Percentiles rank a stretch among this genome's conserved stretches.
These are phyloP conservation scores for Indri indri DNA, from an alignment of 2,113 vertebrate species.

Conservation along the genomic window DNA sequence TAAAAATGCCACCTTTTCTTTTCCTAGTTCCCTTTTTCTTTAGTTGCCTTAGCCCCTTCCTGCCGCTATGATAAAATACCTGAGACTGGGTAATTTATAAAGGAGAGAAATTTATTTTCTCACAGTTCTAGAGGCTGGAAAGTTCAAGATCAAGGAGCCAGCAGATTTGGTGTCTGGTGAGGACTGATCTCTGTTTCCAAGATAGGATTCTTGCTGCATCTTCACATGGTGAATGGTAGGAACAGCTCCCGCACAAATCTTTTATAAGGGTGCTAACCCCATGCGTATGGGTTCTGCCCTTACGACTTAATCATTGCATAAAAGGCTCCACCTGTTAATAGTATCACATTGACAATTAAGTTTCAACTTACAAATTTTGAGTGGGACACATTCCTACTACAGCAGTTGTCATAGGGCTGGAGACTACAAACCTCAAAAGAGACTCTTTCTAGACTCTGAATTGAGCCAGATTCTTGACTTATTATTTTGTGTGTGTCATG, in stretches of 20 bases:
- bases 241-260: neutral
- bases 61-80: neutral
- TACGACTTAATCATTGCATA: neutral
- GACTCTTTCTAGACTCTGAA: neutral
- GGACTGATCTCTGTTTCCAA: neutral
- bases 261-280: neutral
- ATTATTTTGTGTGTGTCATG: neutral
- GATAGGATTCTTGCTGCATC: neutral
- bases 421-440: neutral
- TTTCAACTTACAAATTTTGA: neutral
- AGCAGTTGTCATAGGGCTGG: neutral
- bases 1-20: neutral
- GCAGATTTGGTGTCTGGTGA: neutral
- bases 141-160: neutral
- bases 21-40: neutral
- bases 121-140: too few relatives aligned
- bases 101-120: neutral
- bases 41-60: neutral
- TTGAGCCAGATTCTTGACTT: neutral
- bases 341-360: neutral
- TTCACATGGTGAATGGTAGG: too few relatives aligned
- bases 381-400: too few relatives aligned
- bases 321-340: neutral
- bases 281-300: too few relatives aligned
- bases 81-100: too few relatives aligned